Percentiles rank a stretch among this genome's conserved stretches.
phyloP scores from a whole-genome alignment of 2,888 invertebrate species.

The Neelides folsomi region DNA sequence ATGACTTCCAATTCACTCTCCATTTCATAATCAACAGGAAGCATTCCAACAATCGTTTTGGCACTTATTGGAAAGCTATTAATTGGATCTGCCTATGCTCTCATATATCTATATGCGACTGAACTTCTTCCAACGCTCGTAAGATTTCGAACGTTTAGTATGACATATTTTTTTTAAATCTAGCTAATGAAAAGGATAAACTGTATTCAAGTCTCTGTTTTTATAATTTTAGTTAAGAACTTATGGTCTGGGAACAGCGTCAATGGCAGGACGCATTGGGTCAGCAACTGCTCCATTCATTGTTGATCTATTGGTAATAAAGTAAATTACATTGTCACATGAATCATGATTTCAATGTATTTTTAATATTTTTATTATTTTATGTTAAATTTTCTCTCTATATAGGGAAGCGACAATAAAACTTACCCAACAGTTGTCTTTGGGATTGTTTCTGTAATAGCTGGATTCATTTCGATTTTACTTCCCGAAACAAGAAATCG shows the following conservation, averaged over 20 bases:
- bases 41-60: slow-evolving; percentile 17
- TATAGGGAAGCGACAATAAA: slow-evolving; percentile 3
- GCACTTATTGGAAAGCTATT: slow-evolving; percentile 28
- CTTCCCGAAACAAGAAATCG: slow-evolving; percentile 6
- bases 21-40: slow-evolving; percentile 11
- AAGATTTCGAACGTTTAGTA: too few relatives aligned
- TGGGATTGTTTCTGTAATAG: neutral
- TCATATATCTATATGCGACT: slow-evolving; percentile 31
- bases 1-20: too few relatives aligned
- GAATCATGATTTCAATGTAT: too few relatives aligned
- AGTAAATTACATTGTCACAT: too few relatives aligned
- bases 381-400: neutral
- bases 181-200: too few relatives aligned
- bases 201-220: too few relatives aligned
- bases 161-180: too few relatives aligned
- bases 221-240: slow-evolving; percentile 13
- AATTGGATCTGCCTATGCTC: slow-evolving; percentile 29
- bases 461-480: neutral
- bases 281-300: slow-evolving; percentile 26
- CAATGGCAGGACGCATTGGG: slow-evolving; percentile 29
- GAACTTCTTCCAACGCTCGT: slow-evolving; percentile 29
- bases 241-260: slow-evolving; percentile 29
- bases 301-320: slow-evolving; percentile 17
- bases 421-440: slow-evolving; percentile 3
- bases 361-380: too few relatives aligned